phyloP scores from a whole-genome alignment of 2,113 vertebrate species.

The Mobula hypostoma region DNA sequence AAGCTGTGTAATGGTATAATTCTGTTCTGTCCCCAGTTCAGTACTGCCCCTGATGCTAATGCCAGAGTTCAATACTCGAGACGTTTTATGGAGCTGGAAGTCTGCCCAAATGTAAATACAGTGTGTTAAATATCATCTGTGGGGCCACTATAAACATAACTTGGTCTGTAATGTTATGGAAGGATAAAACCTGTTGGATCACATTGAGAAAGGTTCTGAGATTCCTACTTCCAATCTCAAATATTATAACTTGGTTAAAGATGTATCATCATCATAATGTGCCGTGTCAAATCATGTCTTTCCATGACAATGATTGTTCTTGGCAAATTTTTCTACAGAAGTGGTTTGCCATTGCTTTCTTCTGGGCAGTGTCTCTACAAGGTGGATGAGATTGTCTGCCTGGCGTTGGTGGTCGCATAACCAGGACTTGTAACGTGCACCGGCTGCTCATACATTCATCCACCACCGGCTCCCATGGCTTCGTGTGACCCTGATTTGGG shows the following conservation, averaged over 20 bases:
- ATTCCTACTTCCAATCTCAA: background rate
- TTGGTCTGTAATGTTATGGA: background rate
- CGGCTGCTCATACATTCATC: no score
- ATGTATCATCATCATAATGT: no score
- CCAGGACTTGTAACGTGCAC: no score
- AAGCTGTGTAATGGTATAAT: background rate
- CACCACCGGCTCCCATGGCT: no score
- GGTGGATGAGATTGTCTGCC: no score
- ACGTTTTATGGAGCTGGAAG: background rate
- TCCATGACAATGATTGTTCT: no score
- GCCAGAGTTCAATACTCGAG: background rate
- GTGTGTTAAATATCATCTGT: background rate
- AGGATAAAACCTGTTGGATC: background rate
- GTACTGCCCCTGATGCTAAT: background rate
- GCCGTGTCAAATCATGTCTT: no score
- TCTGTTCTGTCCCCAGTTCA: background rate
- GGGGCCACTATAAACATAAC: background rate
- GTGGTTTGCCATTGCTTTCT: no score
- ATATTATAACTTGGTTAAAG: background rate
- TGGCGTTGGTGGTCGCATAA: no score
- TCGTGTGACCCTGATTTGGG: no score
- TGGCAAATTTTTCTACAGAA: no score
- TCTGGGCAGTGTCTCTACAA: no score
- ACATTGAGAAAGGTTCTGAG: background rate
- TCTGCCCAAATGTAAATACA: background rate